phyloP scores from a whole-genome alignment of 92 coral and sea anemone genomes.

The Montipora capitata region DNA sequence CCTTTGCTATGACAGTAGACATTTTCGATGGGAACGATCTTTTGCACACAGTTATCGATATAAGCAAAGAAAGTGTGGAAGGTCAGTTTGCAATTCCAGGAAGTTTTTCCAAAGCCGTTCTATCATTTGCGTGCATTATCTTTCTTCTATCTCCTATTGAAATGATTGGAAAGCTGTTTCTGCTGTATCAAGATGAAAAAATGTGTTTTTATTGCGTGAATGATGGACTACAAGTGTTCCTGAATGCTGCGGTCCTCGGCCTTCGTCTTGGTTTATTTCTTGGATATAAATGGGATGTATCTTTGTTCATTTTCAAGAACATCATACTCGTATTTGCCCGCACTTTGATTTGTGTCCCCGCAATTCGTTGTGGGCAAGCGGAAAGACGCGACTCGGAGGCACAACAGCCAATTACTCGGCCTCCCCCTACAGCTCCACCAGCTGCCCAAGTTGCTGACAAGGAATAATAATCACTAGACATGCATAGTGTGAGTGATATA shows the following conservation, averaged over 20 bases:
- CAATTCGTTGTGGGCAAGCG: neutral
- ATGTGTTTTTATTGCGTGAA: neutral
- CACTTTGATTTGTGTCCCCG: neutral
- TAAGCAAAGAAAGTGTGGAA: neutral
- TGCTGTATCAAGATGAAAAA: neutral
- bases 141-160: neutral
- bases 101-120: neutral
- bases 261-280: slow-evolving; percentile 3
- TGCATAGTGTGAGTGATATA: neutral
- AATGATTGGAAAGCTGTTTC: slow-evolving; percentile 9
- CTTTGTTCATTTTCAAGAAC: slow-evolving; percentile 17
- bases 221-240: neutral
- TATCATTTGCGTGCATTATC: neutral
- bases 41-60: neutral
- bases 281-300: slow-evolving; percentile 5
- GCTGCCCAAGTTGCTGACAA: neutral
- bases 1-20: neutral
- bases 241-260: neutral
- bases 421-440: slow-evolving; percentile 13
- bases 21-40: slow-evolving; percentile 3
- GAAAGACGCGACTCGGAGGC: neutral
- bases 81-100: slow-evolving; percentile 2
- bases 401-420: neutral
- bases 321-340: neutral
- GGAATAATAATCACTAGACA: neutral